Evolutionary conservation across 1,140 invertebrate species (phyloP), one percentile per base, ranked within the genome.

Genomic region (Drosophila parvula): DNA sequence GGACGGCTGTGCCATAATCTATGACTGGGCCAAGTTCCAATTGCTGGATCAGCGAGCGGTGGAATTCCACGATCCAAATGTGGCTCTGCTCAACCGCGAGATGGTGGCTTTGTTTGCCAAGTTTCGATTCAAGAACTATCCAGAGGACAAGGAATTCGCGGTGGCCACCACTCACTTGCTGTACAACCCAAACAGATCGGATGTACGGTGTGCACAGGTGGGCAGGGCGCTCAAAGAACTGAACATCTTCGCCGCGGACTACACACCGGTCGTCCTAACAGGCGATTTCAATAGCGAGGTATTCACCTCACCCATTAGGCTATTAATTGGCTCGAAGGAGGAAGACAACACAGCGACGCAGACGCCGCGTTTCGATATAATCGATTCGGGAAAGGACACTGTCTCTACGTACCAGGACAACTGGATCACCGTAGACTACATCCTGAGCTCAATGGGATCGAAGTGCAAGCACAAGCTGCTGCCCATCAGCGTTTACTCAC

Each of bases 111-210:
- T 99, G 27, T 94, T 98, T 40, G 94, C 95, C 4, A 96, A 96
- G 88, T 94, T 98, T 62, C 83, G 92, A 9, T 91, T 95, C 0
- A 94, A 93, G 67, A 93, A 93, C 3, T 51, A 91, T 1, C 92
- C 92, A 0, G 18, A 56, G 1, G 38, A 60, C 10, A 84, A 79
- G 7, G 92, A 95, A 22, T 91, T 98, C 51, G 94, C 97, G 30
- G 94, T 99, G 0, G 97, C 97, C 6, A 99, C 97, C 5, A 99
- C 98, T 0, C 98, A 99, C 93, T 93, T 99, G n/a, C 92, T 99
- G 7, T 99, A 96, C 90, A 99, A 99, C 94, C 97, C 97, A 0
- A 95, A 93, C 80, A 92, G 98, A 30, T 95, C 96, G 27, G 98
- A 99, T 92, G 95, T 99, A 0, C 95, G 98, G 82, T 93, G 98